Base-by-base conservation (phyloP, 2,888 invertebrate genomes). In the Drosophila fungiperda region DNA sequence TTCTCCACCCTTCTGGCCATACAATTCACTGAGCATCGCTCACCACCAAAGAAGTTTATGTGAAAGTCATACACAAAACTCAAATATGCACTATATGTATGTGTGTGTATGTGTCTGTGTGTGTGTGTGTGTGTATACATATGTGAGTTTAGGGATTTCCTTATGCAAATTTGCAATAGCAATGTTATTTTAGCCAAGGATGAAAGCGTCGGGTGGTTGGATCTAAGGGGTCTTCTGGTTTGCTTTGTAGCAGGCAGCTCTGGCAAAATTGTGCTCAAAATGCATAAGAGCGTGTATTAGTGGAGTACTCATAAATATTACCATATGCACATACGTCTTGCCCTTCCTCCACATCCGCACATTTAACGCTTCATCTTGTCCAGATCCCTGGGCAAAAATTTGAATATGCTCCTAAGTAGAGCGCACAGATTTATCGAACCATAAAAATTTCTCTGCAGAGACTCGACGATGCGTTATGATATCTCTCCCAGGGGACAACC, bases 101-200 rank as follows among this genome's bases (percentile, higher is more conserved):
- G 35, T 59, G 50, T 58, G 45, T 58, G 15, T 49, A 36, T 59
- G 49, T 68, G 49, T 63, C 26, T 50, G 35, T 63, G 48, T 53
- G 48, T 64, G 42, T 60, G 49, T 64, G 5, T 36, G 38, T 17
- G 45, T 23, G 23, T 61, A 52, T 54, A 48, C 65, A 59, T 73
- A 68, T 68, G 72, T 65, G 72, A 78, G 83, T 76, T 85, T 73
- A 85, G 83, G 83, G 85, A 85, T 85, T 85, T 85, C 85, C 83
- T 83, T 86, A 86, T 86, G 85, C 80, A 86, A 86, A 86, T 86
- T 86, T 86, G 80, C 77, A 66, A 76, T 72, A 76, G 79, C 75
- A 82, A 82, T 83, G 76, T 83, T 83, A 80, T 83, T 81, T 78
- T 81, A 81, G 78, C 67, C 78, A 78, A 78, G 80, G 69, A 78